Percentiles rank a stretch among this genome's conserved stretches.
phyloP scores from a whole-genome alignment of 1,140 invertebrate species.

The Batillaria attramentaria region DNA sequence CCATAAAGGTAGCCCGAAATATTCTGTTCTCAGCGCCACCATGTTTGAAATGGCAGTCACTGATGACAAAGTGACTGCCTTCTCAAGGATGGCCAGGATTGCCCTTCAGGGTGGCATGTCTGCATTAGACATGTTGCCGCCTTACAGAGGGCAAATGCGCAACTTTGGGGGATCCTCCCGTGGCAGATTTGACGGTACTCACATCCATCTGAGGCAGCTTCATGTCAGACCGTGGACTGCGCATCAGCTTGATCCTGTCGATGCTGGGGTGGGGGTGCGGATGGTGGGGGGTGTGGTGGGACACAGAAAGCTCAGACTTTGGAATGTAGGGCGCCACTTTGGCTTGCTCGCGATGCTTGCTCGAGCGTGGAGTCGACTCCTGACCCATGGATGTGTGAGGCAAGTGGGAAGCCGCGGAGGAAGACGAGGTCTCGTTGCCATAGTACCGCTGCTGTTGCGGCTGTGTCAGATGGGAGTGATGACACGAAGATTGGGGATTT shows the following conservation, averaged over 20 bases:
- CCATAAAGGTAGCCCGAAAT: too few relatives aligned
- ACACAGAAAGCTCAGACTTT: conserved; percentile 48
- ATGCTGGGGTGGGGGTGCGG: conserved; percentile 24
- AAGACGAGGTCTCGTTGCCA: neutral
- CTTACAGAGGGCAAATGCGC: too few relatives aligned
- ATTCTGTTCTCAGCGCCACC: too few relatives aligned
- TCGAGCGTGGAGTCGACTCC: conserved; percentile 5
- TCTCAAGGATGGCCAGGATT: too few relatives aligned
- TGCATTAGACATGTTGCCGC: too few relatives aligned
- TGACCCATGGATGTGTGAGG: conserved; percentile 4
- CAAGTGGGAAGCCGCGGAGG: neutral
- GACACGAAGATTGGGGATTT: neutral
- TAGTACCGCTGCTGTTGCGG: conserved; percentile 5
- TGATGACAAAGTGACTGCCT: too few relatives aligned
- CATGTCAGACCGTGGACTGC: conserved; percentile 59
- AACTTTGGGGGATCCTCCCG: too few relatives aligned
- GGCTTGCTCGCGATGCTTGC: conserved; percentile 53
- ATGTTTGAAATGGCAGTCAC: too few relatives aligned
- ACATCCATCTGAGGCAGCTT: conserved; percentile 48
- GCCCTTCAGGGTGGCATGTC: too few relatives aligned
- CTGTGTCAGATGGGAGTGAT: conserved; percentile 6
- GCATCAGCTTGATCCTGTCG: conserved; percentile 31
- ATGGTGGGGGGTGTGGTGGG: neutral
- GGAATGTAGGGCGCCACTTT: conserved; percentile 62
- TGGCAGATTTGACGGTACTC: too few relatives aligned